A percentile compares a stretch with the other conserved stretches of the same genome.
Evolutionary conservation across 2,113 vertebrate species (phyloP).

Genomic region (Stictonetta naevosa): DNA sequence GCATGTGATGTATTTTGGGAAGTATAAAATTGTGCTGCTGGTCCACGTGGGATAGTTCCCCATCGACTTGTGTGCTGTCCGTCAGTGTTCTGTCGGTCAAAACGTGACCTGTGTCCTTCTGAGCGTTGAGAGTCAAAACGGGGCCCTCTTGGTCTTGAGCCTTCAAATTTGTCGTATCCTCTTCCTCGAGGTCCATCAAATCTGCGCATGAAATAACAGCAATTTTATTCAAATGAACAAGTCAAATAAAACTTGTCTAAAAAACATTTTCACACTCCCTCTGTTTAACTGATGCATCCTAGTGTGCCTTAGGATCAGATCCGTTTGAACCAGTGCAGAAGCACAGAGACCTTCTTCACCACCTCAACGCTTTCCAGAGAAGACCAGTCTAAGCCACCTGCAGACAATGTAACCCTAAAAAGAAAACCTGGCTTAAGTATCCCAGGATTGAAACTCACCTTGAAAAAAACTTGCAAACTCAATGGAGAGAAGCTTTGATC

Average conservation of each 20-base stretch:
- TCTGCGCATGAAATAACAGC: slow-evolving; percentile 72
- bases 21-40: slow-evolving; percentile 82
- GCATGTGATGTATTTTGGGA: slow-evolving; percentile 67
- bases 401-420: neutral
- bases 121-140: slow-evolving; percentile 80
- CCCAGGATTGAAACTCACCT: neutral
- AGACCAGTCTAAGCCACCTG: neutral
- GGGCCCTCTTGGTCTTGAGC: slow-evolving; percentile 78
- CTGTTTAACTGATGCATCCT: neutral
- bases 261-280: neutral
- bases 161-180: slow-evolving; percentile 80
- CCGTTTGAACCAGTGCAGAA: neutral
- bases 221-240: slow-evolving; percentile 31
- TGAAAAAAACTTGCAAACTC: neutral
- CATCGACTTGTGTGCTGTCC: slow-evolving; percentile 76
- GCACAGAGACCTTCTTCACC: neutral
- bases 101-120: slow-evolving; percentile 79
- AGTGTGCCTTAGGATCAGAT: neutral
- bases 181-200: slow-evolving; percentile 87
- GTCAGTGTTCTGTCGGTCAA: slow-evolving; percentile 78
- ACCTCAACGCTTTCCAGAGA: neutral
- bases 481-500: neutral
- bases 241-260: neutral
- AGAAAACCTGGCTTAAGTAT: neutral
- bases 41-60: slow-evolving; percentile 80